Evolutionary conservation across 2,113 vertebrate species (phyloP).

Genomic region (Sinocyclocheilus rhinocerous): DNA sequence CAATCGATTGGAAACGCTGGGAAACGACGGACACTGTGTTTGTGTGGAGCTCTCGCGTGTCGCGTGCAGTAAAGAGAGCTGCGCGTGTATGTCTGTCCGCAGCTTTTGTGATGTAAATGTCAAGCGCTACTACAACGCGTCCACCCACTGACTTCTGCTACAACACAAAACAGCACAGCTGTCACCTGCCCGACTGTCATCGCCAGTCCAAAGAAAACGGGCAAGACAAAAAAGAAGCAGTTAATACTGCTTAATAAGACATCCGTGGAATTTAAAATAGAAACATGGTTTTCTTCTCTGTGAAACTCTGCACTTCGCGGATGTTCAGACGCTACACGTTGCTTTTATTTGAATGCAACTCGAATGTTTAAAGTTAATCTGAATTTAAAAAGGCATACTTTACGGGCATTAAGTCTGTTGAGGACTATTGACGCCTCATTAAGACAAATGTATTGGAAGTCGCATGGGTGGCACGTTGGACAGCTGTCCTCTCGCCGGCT

Average conservation of each 20-base stretch:
- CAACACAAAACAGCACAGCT: conserved; percentile 55
- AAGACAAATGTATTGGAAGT: neutral
- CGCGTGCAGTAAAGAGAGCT: neutral
- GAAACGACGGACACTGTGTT: neutral
- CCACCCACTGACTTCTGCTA: conserved; percentile 54
- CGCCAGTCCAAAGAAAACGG: conserved; percentile 3
- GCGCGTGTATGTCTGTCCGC: conserved; percentile 25
- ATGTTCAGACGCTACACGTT: neutral
- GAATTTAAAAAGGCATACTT: neutral
- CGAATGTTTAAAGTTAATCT: no score
- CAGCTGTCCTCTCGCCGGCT: conserved; percentile 59
- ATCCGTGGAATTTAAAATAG: neutral
- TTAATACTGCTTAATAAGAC: neutral
- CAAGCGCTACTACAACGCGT: conserved; percentile 11
- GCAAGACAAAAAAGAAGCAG: neutral
- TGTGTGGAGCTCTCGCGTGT: neutral
- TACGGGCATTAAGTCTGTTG: neutral
- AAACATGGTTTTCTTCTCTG: neutral
- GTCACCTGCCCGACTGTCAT: conserved; percentile 55
- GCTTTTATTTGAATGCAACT: neutral
- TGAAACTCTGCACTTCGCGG: neutral
- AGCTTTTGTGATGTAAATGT: conserved; percentile 59
- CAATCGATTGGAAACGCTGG: neutral
- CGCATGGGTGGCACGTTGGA: conserved; percentile 41
- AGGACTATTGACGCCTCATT: neutral